phyloP scores from a whole-genome alignment of 2,113 vertebrate genomes.

The Pelecanus crispus region DNA sequence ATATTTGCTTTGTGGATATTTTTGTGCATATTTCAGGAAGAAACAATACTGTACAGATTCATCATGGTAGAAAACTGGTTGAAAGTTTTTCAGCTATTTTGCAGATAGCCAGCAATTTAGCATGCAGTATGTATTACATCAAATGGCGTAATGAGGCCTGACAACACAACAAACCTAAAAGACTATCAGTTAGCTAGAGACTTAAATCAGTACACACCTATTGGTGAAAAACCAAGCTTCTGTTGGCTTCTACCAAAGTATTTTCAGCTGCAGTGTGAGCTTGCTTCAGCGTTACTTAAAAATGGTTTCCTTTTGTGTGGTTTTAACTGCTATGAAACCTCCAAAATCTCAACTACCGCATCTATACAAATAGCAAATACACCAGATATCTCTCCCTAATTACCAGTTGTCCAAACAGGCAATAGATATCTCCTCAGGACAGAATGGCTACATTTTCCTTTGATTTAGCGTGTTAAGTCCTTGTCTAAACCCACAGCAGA shows the following conservation, averaged over 20 bases:
- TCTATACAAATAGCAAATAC: not conserved
- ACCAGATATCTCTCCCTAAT: not conserved
- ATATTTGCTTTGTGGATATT: slow-evolving; percentile 25
- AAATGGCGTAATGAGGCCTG: not conserved
- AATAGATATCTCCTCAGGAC: not conserved
- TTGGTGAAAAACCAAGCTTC: not conserved
- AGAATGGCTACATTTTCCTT: not conserved
- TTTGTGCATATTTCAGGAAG: not conserved
- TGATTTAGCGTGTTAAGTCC: not conserved
- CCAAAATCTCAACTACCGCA: not conserved
- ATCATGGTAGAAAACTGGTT: not conserved
- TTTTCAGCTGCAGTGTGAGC: not conserved
- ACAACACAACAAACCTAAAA: not conserved
- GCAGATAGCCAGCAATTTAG: not conserved
- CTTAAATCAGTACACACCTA: not conserved
- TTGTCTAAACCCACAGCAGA: not conserved
- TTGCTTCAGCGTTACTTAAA: not conserved
- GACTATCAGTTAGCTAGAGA: not conserved
- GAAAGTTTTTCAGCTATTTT: not conserved
- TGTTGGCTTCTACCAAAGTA: not conserved
- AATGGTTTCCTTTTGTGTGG: not conserved
- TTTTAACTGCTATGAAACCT: not conserved
- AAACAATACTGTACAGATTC: not conserved
- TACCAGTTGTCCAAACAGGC: not conserved
- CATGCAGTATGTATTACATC: not conserved